Evolutionary conservation across 2,888 invertebrate genomes (phyloP).

Genomic region (Oegoconia quadripuncta): DNA sequence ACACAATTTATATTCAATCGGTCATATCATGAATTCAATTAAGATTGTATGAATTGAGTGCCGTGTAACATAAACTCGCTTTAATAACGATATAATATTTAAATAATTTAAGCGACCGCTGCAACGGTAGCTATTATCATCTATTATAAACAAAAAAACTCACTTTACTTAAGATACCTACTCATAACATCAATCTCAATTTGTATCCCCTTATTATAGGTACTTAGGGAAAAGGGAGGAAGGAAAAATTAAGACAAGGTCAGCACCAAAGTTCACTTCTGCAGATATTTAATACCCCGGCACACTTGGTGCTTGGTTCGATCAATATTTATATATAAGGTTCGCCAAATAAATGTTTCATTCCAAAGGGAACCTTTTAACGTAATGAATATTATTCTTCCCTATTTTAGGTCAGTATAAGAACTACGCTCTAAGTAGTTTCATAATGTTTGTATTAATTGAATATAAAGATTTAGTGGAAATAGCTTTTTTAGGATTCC

Average conservation of each 20-base stretch:
- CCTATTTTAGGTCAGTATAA: too few relatives aligned
- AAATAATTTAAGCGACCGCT: background rate
- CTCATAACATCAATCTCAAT: slow-evolving; percentile 12
- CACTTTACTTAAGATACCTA: slow-evolving; percentile 3
- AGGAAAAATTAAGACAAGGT: slow-evolving; percentile 28
- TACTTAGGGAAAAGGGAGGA: slow-evolving; percentile 20
- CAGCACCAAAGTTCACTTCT: slow-evolving; percentile 24
- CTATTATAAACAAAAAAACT: slow-evolving; percentile 1
- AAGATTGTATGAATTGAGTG: too few relatives aligned
- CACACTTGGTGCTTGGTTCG: slow-evolving; percentile 35
- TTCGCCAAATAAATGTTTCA: slow-evolving; percentile 35
- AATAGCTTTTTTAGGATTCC: too few relatives aligned
- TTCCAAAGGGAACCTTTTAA: slow-evolving; percentile 44
- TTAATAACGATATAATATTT: too few relatives aligned
- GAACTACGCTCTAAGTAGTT: too few relatives aligned
- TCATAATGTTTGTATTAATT: too few relatives aligned
- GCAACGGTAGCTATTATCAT: slow-evolving; percentile 1
- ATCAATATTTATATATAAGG: slow-evolving; percentile 44
- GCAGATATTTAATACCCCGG: slow-evolving; percentile 33
- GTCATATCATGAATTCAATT: background rate
- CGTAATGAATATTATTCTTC: slow-evolving; percentile 47
- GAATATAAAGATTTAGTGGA: too few relatives aligned
- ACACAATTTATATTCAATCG: background rate
- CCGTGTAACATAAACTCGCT: too few relatives aligned
- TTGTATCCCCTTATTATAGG: slow-evolving; percentile 8